These are phyloP conservation scores for Myotis daubentonii DNA, from an alignment of 2,797 vertebrate species.

Conservation along the genomic window DNA sequence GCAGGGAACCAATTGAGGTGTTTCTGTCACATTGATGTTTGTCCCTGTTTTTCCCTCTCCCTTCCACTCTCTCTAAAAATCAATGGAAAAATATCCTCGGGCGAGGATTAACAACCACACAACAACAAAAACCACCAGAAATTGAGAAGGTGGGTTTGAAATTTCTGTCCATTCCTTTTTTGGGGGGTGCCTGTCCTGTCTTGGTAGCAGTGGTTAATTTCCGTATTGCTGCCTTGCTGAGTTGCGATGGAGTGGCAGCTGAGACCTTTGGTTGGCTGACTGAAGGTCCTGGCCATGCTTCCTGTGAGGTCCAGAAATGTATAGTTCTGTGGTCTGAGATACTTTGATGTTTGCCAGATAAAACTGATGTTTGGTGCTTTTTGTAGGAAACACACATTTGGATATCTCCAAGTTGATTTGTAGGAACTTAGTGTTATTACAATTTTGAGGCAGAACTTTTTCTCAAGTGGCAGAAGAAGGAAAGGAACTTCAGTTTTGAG, in stretches of 20 bases:
- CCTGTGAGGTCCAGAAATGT: constrained; percentile 67
- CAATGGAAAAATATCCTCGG: no score
- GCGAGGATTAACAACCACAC: no score
- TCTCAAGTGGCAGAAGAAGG: constrained; percentile 68
- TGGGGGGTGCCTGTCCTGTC: neutral
- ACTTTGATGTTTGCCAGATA: constrained; percentile 68
- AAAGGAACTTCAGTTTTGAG: constrained; percentile 64
- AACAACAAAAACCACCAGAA: neutral
- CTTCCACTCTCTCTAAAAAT: no score
- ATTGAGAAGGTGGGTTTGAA: constrained; percentile 25
- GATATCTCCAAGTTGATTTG: constrained; percentile 68
- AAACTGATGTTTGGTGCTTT: constrained; percentile 69
- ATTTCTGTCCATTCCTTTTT: neutral
- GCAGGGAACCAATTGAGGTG: no score
- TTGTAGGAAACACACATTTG: constrained; percentile 70
- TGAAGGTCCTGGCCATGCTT: neutral
- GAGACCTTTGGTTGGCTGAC: neutral
- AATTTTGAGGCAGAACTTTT: constrained; percentile 57
- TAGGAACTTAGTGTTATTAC: constrained; percentile 66
- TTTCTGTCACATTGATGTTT: no score
- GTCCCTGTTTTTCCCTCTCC: no score
- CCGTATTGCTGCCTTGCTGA: neutral
- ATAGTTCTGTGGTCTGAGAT: constrained; percentile 66
- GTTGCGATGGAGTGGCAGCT: neutral
- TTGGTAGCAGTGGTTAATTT: neutral